phyloP scores from a whole-genome alignment of 1,140 invertebrate genomes.

The Metaphire vulgaris region DNA sequence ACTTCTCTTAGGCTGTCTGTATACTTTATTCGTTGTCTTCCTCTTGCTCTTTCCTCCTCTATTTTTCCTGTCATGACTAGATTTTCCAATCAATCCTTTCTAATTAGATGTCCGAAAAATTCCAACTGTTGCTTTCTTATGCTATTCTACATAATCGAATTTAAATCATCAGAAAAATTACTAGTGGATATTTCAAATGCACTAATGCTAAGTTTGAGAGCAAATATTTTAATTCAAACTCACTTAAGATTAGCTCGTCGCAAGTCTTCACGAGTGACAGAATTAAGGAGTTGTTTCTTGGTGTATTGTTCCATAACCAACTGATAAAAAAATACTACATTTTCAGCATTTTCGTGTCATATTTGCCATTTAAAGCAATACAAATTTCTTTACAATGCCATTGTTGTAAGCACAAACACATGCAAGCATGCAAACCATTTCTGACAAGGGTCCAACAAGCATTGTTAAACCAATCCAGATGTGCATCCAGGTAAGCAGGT shows the following conservation, averaged over 20 bases:
- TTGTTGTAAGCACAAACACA: neutral
- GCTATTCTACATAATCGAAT: neutral
- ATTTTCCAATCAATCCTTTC: too few species aligned
- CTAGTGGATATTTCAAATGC: neutral
- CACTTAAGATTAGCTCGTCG: slow-evolving; percentile 65
- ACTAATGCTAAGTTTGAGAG: too few species aligned
- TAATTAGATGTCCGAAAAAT: too few species aligned
- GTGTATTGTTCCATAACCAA: slow-evolving; percentile 70
- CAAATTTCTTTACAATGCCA: neutral
- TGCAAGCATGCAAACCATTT: neutral
- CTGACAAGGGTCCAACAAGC: neutral
- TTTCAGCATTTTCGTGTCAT: neutral
- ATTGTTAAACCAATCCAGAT: neutral
- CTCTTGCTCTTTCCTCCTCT: too few species aligned
- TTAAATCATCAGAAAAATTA: neutral
- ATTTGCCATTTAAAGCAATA: slow-evolving; percentile 27
- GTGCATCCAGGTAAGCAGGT: too few species aligned
- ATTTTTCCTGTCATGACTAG: too few species aligned
- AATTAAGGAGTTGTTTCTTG: slow-evolving; percentile 67
- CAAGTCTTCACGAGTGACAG: slow-evolving; percentile 70
- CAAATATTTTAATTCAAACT: too few species aligned
- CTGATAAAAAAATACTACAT: slow-evolving; percentile 47
- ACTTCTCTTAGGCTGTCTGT: too few species aligned
- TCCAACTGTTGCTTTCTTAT: too few species aligned
- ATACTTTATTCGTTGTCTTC: too few species aligned